phyloP scores from a whole-genome alignment of 2,113 vertebrate species.

The Crotalus viridis region DNA sequence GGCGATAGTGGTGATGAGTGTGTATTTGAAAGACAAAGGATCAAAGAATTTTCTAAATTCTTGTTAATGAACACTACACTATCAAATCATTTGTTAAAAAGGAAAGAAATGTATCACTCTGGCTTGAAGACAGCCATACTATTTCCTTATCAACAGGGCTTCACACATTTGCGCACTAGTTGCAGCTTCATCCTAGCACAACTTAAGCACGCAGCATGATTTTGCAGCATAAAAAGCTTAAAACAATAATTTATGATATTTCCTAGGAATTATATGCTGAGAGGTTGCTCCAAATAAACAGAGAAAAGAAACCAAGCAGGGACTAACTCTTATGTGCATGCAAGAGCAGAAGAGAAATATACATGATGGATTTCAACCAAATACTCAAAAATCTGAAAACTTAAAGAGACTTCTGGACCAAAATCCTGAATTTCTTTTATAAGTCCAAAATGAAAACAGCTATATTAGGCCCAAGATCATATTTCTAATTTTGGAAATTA shows the following conservation, averaged over 20 bases:
- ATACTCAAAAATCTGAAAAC: conserved; percentile 49
- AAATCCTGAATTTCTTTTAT: not conserved
- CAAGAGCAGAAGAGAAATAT: conserved; percentile 56
- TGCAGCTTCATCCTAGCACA: not conserved
- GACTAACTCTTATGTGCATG: not conserved
- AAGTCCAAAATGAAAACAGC: not conserved
- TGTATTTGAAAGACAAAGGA: not conserved
- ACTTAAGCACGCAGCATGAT: not conserved
- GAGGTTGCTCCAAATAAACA: not conserved
- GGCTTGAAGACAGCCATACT: not conserved
- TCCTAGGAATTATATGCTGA: not conserved
- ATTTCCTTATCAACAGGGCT: not conserved
- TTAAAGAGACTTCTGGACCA: conserved; percentile 12
- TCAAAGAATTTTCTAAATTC: not conserved
- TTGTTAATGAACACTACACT: not conserved
- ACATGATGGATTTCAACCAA: conserved; percentile 58
- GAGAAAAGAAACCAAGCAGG: conserved; percentile 1
- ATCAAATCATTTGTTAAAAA: not conserved
- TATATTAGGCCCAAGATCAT: not conserved
- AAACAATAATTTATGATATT: too few relatives aligned
- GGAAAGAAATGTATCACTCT: not conserved
- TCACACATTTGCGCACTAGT: not conserved
- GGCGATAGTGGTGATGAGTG: too few relatives aligned
- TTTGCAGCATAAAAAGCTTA: not conserved
- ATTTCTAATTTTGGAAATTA: not conserved